Conservation (phyloP, 2,797 vertebrate species). For the Anas bernieri region DNA sequence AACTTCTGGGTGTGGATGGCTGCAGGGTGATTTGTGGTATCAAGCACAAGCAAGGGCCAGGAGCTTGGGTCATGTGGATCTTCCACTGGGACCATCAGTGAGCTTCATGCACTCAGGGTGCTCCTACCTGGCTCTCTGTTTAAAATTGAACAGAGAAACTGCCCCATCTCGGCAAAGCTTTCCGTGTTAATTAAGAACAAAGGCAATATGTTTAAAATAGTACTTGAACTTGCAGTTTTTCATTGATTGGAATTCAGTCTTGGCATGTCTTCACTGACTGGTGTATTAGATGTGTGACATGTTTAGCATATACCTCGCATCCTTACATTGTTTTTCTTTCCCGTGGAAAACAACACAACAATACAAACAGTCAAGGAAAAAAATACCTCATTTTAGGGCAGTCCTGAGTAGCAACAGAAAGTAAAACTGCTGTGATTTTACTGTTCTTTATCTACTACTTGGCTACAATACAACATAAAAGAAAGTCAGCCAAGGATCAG, state of each 20-base stretch:
- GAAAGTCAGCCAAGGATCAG: not conserved
- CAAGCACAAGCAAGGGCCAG: rapidly evolving
- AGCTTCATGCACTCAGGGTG: rapidly evolving
- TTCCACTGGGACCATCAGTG: not conserved
- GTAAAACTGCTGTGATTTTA: not conserved
- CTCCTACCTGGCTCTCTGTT: not conserved
- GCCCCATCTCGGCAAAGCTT: not conserved
- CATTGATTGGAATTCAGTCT: not conserved
- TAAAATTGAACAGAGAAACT: not conserved
- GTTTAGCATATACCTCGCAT: not conserved
- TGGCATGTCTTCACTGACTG: not conserved
- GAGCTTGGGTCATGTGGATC: not conserved
- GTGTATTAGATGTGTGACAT: not conserved
- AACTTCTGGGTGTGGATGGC: not conserved
- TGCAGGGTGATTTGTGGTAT: not conserved
- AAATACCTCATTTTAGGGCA: not conserved
- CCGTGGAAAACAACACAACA: not conserved
- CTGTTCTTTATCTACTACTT: not conserved
- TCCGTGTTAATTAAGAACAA: not conserved
- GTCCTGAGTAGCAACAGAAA: not conserved
- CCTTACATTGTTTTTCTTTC: not conserved
- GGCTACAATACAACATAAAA: not conserved
- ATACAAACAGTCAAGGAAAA: no score
- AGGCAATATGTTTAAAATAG: not conserved
- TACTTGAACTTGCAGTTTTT: not conserved